Conservation (phyloP, 1,140 invertebrate species). For the Aphidius ervi region DNA sequence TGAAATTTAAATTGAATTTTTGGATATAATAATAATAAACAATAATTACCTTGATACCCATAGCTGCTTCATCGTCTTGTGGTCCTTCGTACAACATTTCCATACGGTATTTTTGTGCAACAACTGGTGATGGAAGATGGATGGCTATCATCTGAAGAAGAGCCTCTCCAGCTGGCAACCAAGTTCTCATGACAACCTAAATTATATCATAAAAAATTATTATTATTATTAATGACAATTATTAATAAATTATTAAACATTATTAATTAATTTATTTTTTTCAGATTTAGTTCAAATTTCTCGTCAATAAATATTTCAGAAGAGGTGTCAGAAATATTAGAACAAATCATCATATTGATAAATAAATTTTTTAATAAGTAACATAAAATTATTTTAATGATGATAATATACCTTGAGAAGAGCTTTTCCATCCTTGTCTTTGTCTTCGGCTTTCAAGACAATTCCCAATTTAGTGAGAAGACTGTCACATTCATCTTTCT, state of each 20-base stretch:
- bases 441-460: conserved; percentile 89
- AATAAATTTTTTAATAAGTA: neutral
- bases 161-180: conserved; percentile 98
- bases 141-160: conserved; percentile 99
- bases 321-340: conserved; percentile 50
- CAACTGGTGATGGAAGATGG: conserved; percentile 97
- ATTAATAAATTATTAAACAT: neutral
- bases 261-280: neutral
- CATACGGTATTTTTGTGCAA: conserved; percentile 98
- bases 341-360: conserved; percentile 39
- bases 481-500: conserved; percentile 88
- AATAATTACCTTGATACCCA: conserved; percentile 71
- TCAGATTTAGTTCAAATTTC: conserved; percentile 30
- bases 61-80: conserved; percentile 91
- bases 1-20: conserved; percentile 10
- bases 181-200: conserved; percentile 93
- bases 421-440: conserved; percentile 91
- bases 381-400: neutral
- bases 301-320: conserved; percentile 44
- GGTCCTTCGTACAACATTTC: conserved; percentile 99
- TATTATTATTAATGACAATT: neutral
- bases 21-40: neutral
- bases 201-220: conserved; percentile 25
- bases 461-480: conserved; percentile 88
- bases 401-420: conserved; percentile 65